These are phyloP conservation scores for Cololabis saira DNA, from an alignment of 2,113 vertebrate species.

Conservation along the genomic window DNA sequence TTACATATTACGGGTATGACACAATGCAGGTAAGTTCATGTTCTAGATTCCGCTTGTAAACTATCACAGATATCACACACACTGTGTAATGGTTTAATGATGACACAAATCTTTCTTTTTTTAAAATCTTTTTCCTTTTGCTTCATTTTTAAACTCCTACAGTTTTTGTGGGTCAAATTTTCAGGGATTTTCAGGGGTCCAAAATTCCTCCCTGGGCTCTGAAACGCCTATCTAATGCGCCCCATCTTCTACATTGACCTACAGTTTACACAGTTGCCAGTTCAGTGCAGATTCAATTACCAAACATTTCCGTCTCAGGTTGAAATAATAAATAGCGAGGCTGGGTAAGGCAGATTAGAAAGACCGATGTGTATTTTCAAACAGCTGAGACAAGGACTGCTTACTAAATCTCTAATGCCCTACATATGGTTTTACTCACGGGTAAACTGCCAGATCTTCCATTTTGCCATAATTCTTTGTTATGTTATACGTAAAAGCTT, in stretches of 20 bases:
- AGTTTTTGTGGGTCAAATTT: too few relatives aligned
- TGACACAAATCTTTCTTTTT: too few relatives aligned
- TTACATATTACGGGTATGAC: too few relatives aligned
- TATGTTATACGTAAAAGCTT: conserved; percentile 58
- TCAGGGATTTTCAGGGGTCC: too few relatives aligned
- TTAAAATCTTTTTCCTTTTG: too few relatives aligned
- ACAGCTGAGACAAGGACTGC: conserved; percentile 54
- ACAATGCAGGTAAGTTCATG: too few relatives aligned
- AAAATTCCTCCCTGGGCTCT: neutral
- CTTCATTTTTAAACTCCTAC: too few relatives aligned
- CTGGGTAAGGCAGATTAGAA: conserved; percentile 62
- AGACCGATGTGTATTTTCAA: conserved; percentile 69
- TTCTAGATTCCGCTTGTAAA: too few relatives aligned
- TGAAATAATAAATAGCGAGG: conserved; percentile 78
- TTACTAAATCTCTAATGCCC: conserved; percentile 65
- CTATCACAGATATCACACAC: too few relatives aligned
- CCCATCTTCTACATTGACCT: conserved; percentile 33
- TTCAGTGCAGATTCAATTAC: conserved; percentile 68
- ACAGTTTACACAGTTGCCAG: conserved; percentile 39
- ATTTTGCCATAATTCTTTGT: conserved; percentile 19
- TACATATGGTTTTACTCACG: conserved; percentile 73
- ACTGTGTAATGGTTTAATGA: too few relatives aligned
- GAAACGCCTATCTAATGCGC: conserved; percentile 31
- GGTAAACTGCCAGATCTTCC: conserved; percentile 44
- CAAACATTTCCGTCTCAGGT: conserved; percentile 73